phyloP scores from a whole-genome alignment of 2,113 vertebrate genomes.

The Terrapene triunguis region DNA sequence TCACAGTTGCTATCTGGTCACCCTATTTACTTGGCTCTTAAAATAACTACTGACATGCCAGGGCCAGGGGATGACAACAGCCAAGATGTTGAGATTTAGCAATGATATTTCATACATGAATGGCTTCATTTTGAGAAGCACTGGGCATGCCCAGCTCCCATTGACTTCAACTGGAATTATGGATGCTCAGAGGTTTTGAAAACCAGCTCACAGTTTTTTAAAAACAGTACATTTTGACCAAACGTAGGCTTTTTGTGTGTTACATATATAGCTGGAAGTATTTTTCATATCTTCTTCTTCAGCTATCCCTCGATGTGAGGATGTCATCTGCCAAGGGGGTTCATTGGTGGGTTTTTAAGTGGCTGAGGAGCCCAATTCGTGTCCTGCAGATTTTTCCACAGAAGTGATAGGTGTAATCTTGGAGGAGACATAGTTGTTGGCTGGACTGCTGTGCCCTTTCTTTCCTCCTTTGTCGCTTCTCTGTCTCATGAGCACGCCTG shows the following conservation, averaged over 20 bases:
- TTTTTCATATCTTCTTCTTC: not conserved
- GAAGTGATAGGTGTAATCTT: too few relatives aligned
- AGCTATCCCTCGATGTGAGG: too few relatives aligned
- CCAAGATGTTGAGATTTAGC: not conserved
- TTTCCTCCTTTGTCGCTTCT: too few relatives aligned
- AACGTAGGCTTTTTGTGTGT: not conserved
- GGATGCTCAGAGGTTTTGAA: not conserved
- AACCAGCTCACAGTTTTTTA: not conserved
- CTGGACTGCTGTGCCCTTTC: too few relatives aligned
- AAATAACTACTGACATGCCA: conserved; percentile 19
- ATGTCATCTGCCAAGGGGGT: too few relatives aligned
- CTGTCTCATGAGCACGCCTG: too few relatives aligned
- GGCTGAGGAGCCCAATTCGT: too few relatives aligned
- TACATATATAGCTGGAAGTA: not conserved
- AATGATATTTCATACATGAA: conserved; percentile 35
- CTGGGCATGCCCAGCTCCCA: not conserved
- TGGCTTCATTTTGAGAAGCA: conserved; percentile 21
- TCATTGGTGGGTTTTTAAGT: too few relatives aligned
- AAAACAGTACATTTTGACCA: not conserved
- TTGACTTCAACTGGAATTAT: not conserved
- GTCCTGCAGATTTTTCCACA: too few relatives aligned
- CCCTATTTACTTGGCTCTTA: not conserved
- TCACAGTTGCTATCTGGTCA: too few relatives aligned
- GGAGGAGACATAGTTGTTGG: too few relatives aligned
- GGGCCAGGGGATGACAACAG: conserved; percentile 1